Evolutionary conservation across 2,888 invertebrate genomes (phyloP), one percentile per base, ranked within the genome.

Genomic region (Ophion costatus): DNA sequence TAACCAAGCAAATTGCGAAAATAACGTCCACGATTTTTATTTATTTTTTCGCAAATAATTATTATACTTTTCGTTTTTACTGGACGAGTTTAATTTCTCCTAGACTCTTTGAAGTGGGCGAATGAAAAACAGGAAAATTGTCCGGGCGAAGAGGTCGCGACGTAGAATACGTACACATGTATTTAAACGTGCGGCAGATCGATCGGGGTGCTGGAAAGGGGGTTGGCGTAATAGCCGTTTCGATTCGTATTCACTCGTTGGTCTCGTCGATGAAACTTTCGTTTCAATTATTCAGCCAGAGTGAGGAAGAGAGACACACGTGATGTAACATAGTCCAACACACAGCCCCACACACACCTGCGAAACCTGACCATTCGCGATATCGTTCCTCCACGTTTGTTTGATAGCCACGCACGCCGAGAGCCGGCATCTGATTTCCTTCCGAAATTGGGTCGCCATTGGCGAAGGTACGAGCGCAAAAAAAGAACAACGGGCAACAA

Each of bases 401-500:
- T 78, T 74, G 74, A 84, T 66, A 51, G 80, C 71, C 67, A 63
- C 67, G 73, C 56, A 64, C 57, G 42, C 66, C 11, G 17, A 45
- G 56, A 66, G 22, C 14, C 33, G 70, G 33, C 84, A 79, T 81
- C 59, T 71, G 78, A 81, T 82, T 84, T 82, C 66, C 57, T 79
- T 79, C 70, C 20, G 59, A 64, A 84, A 84, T 82, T 79, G 81
- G 84, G 81, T 84, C 84, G 84, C 56, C 69, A 38, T 73, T 71
- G 75, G 24, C 29, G 11, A 74, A 14, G 3, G 29, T 29, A 20
- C 51, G 66, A 45, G 64, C 0, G 11, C n/a, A n/a, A 42, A 57
- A 75, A 64, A 79, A 59, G 45, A 63, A 66, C 10, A 66, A n/a
- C 20, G 17, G 57, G 17, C 10, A 63, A 56, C 29, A 69, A 29